phyloP scores from a whole-genome alignment of 2,797 vertebrate species.

The Geotrypetes seraphini region DNA sequence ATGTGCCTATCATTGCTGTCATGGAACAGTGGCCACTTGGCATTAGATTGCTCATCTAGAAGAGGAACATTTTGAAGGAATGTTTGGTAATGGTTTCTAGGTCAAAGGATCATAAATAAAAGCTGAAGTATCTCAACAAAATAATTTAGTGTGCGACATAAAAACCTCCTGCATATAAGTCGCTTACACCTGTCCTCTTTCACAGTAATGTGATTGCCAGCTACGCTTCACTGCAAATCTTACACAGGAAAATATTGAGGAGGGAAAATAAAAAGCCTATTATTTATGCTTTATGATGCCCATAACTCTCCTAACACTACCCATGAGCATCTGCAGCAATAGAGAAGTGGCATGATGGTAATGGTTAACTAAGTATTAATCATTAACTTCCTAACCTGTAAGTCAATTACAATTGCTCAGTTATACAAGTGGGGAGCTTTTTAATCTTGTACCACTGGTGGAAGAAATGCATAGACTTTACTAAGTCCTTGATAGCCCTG shows the following conservation, averaged over 20 bases:
- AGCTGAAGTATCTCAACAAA: background rate
- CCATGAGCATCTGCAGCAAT: background rate
- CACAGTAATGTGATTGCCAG: background rate
- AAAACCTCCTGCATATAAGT: background rate
- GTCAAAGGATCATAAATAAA: background rate
- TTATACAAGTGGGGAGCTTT: background rate
- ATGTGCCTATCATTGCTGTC: background rate
- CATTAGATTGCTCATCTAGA: background rate
- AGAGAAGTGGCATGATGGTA: background rate
- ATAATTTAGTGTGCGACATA: background rate
- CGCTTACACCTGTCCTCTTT: background rate
- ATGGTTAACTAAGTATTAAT: slow-evolving; percentile 1
- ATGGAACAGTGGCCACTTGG: background rate
- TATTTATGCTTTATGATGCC: background rate
- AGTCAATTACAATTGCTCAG: slow-evolving; percentile 4
- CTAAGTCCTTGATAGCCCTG: no score
- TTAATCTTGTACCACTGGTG: background rate
- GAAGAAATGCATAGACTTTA: background rate
- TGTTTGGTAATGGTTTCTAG: background rate
- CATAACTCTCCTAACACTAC: background rate
- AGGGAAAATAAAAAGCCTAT: background rate
- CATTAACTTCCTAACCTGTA: background rate
- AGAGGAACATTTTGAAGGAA: background rate
- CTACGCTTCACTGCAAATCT: background rate
- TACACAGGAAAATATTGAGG: background rate